Percentiles rank a stretch among this genome's conserved stretches.
Evolutionary conservation across 2,113 vertebrate genomes (phyloP).

Genomic region (Aplodontia rufa): DNA sequence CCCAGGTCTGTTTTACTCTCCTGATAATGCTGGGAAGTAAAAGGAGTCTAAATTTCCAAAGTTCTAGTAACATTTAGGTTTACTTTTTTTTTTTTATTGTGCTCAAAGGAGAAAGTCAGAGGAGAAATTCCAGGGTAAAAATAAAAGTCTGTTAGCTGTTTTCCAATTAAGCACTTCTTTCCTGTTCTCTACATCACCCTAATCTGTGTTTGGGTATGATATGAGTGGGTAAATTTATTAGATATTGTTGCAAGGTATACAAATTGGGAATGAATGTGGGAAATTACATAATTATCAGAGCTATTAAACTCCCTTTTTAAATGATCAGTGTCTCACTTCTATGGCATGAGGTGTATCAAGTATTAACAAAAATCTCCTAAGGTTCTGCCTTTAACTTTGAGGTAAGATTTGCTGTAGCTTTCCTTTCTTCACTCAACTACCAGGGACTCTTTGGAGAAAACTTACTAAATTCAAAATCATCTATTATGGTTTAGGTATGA

Average conservation of each 20-base stretch:
- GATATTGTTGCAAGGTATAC: not conserved
- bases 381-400: not conserved
- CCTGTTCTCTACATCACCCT: not conserved
- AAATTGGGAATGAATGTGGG: not conserved
- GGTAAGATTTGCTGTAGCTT: not conserved
- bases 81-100: not conserved
- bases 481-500: too few relatives aligned
- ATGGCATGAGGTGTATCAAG: not conserved
- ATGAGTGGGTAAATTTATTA: not conserved
- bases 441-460: slow-evolving; percentile 9
- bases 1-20: not conserved
- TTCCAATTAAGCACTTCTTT: not conserved
- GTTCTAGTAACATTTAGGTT: not conserved
- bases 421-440: not conserved
- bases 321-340: not conserved
- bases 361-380: not conserved
- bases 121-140: not conserved
- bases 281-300: not conserved
- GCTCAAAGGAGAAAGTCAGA: not conserved
- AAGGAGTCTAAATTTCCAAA: not conserved
- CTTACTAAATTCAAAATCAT: not conserved
- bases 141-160: not conserved
- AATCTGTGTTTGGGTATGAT: not conserved
- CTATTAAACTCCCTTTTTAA: not conserved
- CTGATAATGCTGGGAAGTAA: not conserved